Evolutionary conservation across 2,113 vertebrate genomes (phyloP).

Genomic region (Asarcornis scutulata): DNA sequence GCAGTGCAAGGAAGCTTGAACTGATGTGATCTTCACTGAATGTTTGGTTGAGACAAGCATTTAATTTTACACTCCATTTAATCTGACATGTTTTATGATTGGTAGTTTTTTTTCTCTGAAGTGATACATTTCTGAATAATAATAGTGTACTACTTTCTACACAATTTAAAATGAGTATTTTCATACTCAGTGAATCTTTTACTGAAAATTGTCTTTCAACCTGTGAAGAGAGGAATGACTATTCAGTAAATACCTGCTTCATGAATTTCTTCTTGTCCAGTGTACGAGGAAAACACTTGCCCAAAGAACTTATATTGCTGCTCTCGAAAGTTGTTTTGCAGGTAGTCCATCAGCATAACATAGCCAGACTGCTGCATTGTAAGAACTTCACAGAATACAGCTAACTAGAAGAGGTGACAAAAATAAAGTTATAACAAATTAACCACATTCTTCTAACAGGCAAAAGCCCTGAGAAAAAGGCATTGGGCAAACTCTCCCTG

Average conservation of each 20-base stretch:
- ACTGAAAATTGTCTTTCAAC: background rate
- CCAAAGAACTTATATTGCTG: conserved; percentile 91
- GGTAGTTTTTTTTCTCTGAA: background rate
- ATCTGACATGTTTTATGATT: conserved; percentile 3
- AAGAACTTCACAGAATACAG: conserved; percentile 96
- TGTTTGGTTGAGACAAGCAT: conserved; percentile 18
- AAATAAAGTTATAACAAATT: background rate
- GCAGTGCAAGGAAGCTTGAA: background rate
- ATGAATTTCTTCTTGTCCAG: conserved; percentile 91
- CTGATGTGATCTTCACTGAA: background rate
- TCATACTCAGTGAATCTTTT: background rate
- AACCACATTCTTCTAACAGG: background rate
- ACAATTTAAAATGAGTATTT: conserved; percentile 1
- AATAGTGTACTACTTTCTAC: background rate
- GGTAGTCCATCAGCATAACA: conserved; percentile 97
- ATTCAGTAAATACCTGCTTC: conserved; percentile 82
- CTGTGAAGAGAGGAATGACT: background rate
- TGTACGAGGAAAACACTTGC: conserved; percentile 95
- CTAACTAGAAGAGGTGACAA: conserved; percentile 78
- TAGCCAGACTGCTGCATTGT: conserved; percentile 98
- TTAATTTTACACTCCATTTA: conserved; percentile 60
- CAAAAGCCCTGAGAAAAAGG: background rate
- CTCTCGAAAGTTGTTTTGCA: conserved; percentile 96
- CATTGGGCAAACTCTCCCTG: background rate
- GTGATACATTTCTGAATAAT: conserved; percentile 36